Conservation (phyloP, 2,797 vertebrate genomes). For the Lutjanus argentimaculatus region DNA sequence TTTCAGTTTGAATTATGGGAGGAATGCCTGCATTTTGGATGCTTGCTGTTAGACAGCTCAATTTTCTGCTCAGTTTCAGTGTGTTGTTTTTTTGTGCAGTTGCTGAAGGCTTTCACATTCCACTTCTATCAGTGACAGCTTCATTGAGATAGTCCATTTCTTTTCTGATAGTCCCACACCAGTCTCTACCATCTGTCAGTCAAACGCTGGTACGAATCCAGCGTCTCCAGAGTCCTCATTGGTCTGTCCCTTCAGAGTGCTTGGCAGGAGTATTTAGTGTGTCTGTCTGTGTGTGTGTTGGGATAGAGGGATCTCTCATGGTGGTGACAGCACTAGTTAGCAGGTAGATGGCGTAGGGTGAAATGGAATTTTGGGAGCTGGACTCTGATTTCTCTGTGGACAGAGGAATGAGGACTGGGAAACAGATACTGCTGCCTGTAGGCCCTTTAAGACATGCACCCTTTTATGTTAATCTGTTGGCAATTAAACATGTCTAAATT, state of each 20-base stretch:
- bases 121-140: conserved; percentile 34
- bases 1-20: conserved; percentile 1
- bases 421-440: conserved; percentile 36
- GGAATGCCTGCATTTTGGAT: background rate
- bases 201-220: conserved; percentile 37
- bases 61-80: conserved; percentile 9
- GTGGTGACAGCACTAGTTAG: conserved; percentile 65
- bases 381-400: conserved; percentile 56
- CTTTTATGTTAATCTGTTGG: background rate
- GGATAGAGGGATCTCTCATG: conserved; percentile 38
- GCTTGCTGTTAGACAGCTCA: conserved; percentile 3
- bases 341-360: conserved; percentile 43
- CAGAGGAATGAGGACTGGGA: conserved; percentile 53
- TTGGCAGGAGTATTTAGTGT: conserved; percentile 16
- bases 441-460: background rate
- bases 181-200: conserved; percentile 36
- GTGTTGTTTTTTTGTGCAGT: background rate
- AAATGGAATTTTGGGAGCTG: conserved; percentile 59
- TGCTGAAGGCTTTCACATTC: conserved; percentile 30
- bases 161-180: conserved; percentile 33
- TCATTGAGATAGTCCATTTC: conserved; percentile 32
- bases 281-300: conserved; percentile 13
- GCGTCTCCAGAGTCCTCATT: conserved; percentile 28
- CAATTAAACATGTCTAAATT: background rate
- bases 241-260: conserved; percentile 17